A percentile compares a stretch with the other conserved stretches of the same genome.
These are phyloP conservation scores for Cyclophora albipunctata DNA, from an alignment of 2,888 invertebrate species.

Conservation along the genomic window DNA sequence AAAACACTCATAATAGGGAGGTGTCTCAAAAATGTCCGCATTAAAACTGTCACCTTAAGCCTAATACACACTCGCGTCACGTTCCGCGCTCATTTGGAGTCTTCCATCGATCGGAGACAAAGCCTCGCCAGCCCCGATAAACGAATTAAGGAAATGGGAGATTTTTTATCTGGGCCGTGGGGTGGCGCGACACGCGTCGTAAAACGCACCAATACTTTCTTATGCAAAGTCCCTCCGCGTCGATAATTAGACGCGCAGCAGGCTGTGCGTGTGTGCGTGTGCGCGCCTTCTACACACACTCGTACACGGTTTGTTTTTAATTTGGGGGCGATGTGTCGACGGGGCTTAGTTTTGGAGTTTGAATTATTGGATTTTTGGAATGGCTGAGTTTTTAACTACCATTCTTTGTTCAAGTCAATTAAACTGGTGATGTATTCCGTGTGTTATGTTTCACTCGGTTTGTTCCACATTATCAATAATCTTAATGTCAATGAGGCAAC, in stretches of 20 bases:
- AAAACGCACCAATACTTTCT: constrained; percentile 74
- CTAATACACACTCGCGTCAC: constrained; percentile 70
- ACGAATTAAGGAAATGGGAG: constrained; percentile 76
- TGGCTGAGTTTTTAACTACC: not conserved
- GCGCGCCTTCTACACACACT: constrained; percentile 1
- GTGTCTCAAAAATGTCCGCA: constrained; percentile 3
- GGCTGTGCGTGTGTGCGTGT: constrained; percentile 48
- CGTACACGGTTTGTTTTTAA: constrained; percentile 57
- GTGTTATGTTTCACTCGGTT: too few species aligned
- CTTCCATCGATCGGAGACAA: constrained; percentile 74
- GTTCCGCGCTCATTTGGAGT: constrained; percentile 69
- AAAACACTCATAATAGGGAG: too few species aligned
- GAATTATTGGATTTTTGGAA: not conserved
- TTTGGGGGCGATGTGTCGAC: constrained; percentile 28
- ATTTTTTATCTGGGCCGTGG: constrained; percentile 72
- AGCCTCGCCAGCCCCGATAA: constrained; percentile 72
- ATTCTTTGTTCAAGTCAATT: too few species aligned
- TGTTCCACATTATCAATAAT: too few species aligned
- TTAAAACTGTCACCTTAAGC: constrained; percentile 57
- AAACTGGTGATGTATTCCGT: too few species aligned
- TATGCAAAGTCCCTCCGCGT: constrained; percentile 67
- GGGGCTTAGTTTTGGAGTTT: not conserved
- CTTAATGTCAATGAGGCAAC: too few species aligned
- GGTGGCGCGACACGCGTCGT: constrained; percentile 65
- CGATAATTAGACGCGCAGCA: constrained; percentile 66